Percentiles rank a stretch among this genome's conserved stretches.
These are phyloP conservation scores for Pemphredon lugubris DNA, from an alignment of 2,888 invertebrate species.

Conservation along the genomic window DNA sequence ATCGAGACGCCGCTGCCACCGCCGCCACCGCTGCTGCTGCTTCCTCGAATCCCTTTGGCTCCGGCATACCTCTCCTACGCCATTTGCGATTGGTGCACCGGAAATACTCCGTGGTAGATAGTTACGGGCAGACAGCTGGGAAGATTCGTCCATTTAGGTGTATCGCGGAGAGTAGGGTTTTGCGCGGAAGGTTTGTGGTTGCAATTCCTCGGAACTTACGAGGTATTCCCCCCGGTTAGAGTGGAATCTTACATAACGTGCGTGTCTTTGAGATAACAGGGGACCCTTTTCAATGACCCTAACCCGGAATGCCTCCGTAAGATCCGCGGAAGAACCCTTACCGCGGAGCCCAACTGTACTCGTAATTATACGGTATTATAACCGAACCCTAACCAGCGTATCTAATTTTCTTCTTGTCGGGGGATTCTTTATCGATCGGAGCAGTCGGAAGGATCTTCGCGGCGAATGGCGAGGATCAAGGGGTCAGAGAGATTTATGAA, in stretches of 20 bases:
- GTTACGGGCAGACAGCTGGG: conserved; percentile 15
- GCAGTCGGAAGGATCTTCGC: neutral
- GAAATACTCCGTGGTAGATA: conserved; percentile 19
- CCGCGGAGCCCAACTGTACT: conserved; percentile 17
- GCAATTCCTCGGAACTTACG: neutral
- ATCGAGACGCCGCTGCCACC: conserved; percentile 30
- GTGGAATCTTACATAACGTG: neutral
- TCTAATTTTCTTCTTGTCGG: conserved; percentile 31
- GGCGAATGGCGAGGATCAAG: neutral
- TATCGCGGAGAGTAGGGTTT: conserved; percentile 1
- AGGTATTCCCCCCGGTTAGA: no score
- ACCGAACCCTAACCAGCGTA: conserved; percentile 27
- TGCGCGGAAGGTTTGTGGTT: neutral
- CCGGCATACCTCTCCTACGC: conserved; percentile 10
- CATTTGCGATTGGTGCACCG: conserved; percentile 29
- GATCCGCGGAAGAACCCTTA: conserved; percentile 25
- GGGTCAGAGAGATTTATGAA: neutral
- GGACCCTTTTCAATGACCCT: neutral
- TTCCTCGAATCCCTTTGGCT: conserved; percentile 17
- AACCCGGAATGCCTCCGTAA: conserved; percentile 5
- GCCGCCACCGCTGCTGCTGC: no score
- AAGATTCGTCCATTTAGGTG: conserved; percentile 12
- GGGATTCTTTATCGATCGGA: neutral
- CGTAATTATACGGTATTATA: conserved; percentile 44
- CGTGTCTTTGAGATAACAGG: neutral